Evolutionary conservation across 1,140 invertebrate genomes (phyloP), one percentile per base, ranked within the genome.

Genomic region (Helicoverpa armigera): DNA sequence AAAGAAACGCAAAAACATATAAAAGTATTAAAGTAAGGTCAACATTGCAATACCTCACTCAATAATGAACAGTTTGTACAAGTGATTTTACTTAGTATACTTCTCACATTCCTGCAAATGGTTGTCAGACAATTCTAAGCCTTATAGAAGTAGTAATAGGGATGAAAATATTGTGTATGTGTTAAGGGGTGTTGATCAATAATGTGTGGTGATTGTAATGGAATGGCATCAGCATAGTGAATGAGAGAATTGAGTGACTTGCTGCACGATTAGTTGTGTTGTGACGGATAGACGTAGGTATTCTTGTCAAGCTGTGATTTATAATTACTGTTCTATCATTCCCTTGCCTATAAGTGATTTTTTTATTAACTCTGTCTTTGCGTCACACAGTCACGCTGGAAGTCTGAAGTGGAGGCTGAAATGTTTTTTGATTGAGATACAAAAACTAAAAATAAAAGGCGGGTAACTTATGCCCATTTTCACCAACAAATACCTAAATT

Each of bases 221-320:
- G 82, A 86, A 83, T 84, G 81, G 72, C 72, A 81, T 84, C 82
- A 50, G 85, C 82, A 85, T 85, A 51, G 70, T 65, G 80, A 86
- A 86, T 82, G 73, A 85, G 76, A 61, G 79, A 83, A 85, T 86
- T 87, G 87, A 77, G 58, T 82, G 81, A 76, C 70, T 83, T 88
- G 84, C 83, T 87, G 87, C 35, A 88, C 81, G 60, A 82, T 85
- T 85, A 85, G 82, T 83, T 63, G 79, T 73, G 70, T 73, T 18
- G 35, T 61, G 73, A 51, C 58, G 43, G 18, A 31, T 7, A 14
- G 35, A 43, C 2, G 18, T 70, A 23, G 23, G 23, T 23, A 23
- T 23, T 7, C 14, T n/a, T 16, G 16, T n/a, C 2, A 56, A n/a
- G n/a, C 3, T 56, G 12, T 14, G 3, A 56, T 56, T 56, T 16